Evolutionary conservation across 2,113 vertebrate genomes (phyloP).

Genomic region (Pionites leucogaster): DNA sequence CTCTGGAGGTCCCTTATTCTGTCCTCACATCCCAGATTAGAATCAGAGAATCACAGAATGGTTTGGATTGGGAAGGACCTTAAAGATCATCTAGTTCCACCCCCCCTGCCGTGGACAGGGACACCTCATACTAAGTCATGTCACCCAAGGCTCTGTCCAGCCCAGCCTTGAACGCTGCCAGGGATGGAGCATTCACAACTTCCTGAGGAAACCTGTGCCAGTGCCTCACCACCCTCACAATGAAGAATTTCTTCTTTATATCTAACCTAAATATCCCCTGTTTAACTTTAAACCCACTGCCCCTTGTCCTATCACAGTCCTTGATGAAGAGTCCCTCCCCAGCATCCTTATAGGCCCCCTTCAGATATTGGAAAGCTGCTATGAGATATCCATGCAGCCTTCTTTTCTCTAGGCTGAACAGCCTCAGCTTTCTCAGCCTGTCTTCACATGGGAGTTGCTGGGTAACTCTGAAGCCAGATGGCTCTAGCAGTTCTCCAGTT

Average conservation of each 20-base stretch:
- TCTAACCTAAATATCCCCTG: neutral
- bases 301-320: neutral
- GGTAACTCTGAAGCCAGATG: neutral
- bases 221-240: neutral
- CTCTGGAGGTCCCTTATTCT: neutral
- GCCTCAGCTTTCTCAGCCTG: neutral
- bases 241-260: neutral
- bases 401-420: neutral
- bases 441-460: neutral
- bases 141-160: neutral
- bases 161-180: neutral
- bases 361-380: neutral
- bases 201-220: neutral
- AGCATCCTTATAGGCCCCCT: neutral
- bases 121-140: too few relatives aligned
- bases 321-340: neutral
- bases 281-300: neutral
- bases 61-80: neutral
- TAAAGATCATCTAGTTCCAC: neutral
- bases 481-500: rapidly evolving
- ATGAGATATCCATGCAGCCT: neutral
- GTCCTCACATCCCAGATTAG: neutral
- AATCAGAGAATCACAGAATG: neutral
- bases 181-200: neutral
- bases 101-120: neutral